phyloP scores from a whole-genome alignment of 2,797 vertebrate genomes.

The Cyprinella venusta region DNA sequence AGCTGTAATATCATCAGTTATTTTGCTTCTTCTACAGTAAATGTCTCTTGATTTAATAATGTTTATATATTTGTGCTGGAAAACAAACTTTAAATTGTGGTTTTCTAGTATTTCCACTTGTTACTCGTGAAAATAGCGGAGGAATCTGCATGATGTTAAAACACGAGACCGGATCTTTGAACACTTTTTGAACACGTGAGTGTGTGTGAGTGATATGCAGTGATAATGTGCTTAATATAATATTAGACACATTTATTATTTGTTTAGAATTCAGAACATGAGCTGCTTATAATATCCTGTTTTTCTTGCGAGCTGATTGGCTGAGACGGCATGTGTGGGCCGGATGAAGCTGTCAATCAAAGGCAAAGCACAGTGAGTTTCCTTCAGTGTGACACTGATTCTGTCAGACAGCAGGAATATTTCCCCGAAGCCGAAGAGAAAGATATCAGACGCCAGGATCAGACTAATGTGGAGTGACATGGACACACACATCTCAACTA shows the following conservation, averaged over 20 bases:
- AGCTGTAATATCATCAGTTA: no score
- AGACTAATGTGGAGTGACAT: no score
- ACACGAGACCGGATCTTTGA: not conserved
- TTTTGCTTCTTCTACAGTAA: not conserved
- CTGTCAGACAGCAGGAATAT: constrained; percentile 61
- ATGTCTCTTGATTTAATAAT: no score
- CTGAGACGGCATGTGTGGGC: constrained; percentile 39
- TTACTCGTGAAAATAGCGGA: no score
- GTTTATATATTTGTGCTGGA: no score
- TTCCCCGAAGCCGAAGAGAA: constrained; percentile 15
- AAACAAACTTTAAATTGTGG: no score
- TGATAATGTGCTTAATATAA: not conserved
- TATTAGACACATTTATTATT: not conserved
- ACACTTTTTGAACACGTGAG: no score
- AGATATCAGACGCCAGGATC: no score
- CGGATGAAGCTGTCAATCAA: constrained; percentile 69
- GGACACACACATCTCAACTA: no score
- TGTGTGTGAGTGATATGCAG: no score
- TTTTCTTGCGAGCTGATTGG: constrained; percentile 49
- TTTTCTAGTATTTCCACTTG: no score
- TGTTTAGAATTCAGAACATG: not conserved
- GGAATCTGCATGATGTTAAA: no score
- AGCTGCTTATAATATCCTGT: not conserved
- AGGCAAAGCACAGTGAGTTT: constrained; percentile 68
- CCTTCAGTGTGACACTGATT: constrained; percentile 63